A percentile compares a stretch with the other conserved stretches of the same genome.
Evolutionary conservation across 2,888 invertebrate species (phyloP).

Genomic region (Aproaerema taeniolella): DNA sequence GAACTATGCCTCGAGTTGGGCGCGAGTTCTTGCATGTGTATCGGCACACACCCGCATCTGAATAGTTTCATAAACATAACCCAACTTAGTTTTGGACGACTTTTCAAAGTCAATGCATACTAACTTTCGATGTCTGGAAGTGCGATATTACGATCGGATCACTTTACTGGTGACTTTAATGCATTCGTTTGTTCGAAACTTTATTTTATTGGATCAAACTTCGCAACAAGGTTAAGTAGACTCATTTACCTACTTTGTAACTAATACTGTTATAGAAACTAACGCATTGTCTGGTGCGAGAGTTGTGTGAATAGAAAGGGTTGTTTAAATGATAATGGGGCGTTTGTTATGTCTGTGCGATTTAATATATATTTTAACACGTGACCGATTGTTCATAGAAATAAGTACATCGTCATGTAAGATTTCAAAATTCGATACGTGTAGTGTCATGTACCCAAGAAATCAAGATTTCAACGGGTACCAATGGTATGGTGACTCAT

Average conservation of each 20-base stretch:
- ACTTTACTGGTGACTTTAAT: constrained; percentile 71
- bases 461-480: too few species aligned
- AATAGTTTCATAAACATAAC: constrained; percentile 78
- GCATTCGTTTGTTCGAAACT: constrained; percentile 74
- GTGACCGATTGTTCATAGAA: constrained; percentile 21
- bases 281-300: too few species aligned
- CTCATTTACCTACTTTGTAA: constrained; percentile 44
- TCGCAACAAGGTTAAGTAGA: constrained; percentile 60
- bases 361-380: too few species aligned
- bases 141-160: constrained; percentile 76
- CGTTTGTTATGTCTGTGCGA: too few species aligned
- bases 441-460: too few species aligned
- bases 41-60: constrained; percentile 72
- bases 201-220: constrained; percentile 70
- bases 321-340: too few species aligned
- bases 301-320: too few species aligned
- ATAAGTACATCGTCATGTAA: too few species aligned
- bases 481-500: too few species aligned
- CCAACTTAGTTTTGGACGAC: constrained; percentile 77
- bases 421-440: too few species aligned
- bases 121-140: constrained; percentile 75
- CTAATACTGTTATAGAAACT: constrained; percentile 30
- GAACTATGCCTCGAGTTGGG: constrained; percentile 75
- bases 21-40: constrained; percentile 76
- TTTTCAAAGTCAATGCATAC: constrained; percentile 78